phyloP scores from a whole-genome alignment of 2,797 vertebrate genomes.

The Gadopsis bispinosus region DNA sequence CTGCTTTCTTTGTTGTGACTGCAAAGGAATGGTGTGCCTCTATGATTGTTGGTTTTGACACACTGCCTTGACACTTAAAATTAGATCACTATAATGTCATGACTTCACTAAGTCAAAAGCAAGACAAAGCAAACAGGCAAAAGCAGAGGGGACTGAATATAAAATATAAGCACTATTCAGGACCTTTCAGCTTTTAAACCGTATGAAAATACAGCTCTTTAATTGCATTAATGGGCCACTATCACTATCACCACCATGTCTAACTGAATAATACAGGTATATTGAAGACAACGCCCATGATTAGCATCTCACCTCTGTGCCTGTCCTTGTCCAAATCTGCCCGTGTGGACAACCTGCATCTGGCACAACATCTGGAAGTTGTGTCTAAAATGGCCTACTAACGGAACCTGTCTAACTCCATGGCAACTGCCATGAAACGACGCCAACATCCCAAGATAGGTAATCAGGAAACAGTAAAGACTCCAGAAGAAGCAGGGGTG shows the following conservation, averaged over 20 bases:
- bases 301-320: slow-evolving; percentile 70
- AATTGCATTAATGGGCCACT: neutral
- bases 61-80: slow-evolving; percentile 6
- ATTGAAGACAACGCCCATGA: neutral
- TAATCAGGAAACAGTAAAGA: slow-evolving; percentile 54
- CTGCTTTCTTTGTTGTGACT: neutral
- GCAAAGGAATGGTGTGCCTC: neutral
- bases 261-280: neutral
- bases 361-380: slow-evolving; percentile 79
- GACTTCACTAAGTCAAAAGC: slow-evolving; percentile 4
- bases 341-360: slow-evolving; percentile 62
- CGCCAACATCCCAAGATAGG: slow-evolving; percentile 79
- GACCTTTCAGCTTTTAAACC: neutral
- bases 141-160: neutral
- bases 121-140: neutral
- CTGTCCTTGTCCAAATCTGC: slow-evolving; percentile 65
- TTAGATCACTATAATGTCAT: neutral
- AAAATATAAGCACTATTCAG: neutral
- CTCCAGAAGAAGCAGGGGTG: slow-evolving; percentile 44
- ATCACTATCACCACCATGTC: no score
- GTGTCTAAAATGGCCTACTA: slow-evolving; percentile 71
- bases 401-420: slow-evolving; percentile 81
- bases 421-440: slow-evolving; percentile 75
- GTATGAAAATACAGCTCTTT: neutral
- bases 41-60: slow-evolving; percentile 11